Conservation (phyloP, 2,113 vertebrate genomes). For the Perognathus longimembris region DNA sequence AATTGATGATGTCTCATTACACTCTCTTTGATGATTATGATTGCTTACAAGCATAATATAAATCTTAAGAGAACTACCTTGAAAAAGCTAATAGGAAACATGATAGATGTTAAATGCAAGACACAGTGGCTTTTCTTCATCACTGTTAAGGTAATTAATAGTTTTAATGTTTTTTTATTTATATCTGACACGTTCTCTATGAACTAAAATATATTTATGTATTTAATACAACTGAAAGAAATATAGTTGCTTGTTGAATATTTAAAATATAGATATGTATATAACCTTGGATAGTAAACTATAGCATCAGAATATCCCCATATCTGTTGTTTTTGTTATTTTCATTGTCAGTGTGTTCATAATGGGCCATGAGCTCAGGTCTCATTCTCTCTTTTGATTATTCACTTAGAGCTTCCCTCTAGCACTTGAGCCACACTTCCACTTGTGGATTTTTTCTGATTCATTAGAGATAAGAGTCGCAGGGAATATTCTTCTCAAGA, state of each 20-base stretch:
- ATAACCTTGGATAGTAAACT: neutral
- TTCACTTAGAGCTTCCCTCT: no score
- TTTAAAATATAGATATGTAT: neutral
- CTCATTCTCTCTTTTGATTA: no score
- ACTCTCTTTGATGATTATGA: slow-evolving; percentile 50
- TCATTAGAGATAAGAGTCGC: no score
- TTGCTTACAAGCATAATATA: slow-evolving; percentile 39
- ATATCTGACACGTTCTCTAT: neutral
- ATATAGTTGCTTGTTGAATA: neutral
- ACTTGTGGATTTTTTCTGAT: no score
- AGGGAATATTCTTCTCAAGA: no score
- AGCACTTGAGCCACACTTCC: no score
- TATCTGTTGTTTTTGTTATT: no score
- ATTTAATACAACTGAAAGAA: neutral
- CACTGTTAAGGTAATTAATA: slow-evolving; percentile 39
- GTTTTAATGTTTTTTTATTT: slow-evolving; percentile 57
- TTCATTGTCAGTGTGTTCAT: no score
- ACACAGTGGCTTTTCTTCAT: slow-evolving; percentile 43
- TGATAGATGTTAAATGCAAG: slow-evolving; percentile 6
- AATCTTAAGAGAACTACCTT: slow-evolving; percentile 52
- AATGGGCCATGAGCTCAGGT: no score
- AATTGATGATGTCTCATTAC: slow-evolving; percentile 62
- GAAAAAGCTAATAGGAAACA: slow-evolving; percentile 66
- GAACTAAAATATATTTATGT: neutral
- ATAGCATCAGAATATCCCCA: neutral